phyloP scores from a whole-genome alignment of 2,888 invertebrate genomes.

The Baronia brevicornis region DNA sequence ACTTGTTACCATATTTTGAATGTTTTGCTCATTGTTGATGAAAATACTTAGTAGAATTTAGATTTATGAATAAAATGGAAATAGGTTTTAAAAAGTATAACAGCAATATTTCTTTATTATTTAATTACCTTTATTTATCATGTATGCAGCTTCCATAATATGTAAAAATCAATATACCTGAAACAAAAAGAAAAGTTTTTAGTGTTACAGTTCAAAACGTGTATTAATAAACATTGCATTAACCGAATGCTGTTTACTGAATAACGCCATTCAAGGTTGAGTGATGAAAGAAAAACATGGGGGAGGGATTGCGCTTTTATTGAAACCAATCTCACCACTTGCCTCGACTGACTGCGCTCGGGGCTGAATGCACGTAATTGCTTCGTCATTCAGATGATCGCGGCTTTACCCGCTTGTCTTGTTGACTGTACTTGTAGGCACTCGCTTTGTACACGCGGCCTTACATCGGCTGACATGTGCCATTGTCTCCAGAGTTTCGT shows the following conservation, averaged over 20 bases:
- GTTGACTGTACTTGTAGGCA: conserved; percentile 56
- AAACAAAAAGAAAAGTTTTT: conserved; percentile 33
- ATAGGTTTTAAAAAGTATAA: too few species aligned
- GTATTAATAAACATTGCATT: conserved; percentile 24
- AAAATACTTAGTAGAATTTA: too few species aligned
- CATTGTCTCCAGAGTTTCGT: conserved; percentile 48
- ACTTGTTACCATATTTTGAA: too few species aligned
- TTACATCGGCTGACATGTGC: conserved; percentile 54
- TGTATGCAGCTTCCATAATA: too few species aligned
- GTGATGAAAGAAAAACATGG: conserved; percentile 73
- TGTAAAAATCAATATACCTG: conserved; percentile 31
- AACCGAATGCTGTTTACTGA: conserved; percentile 33
- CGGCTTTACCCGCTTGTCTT: conserved; percentile 61
- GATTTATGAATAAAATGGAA: too few species aligned
- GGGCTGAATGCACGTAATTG: conserved; percentile 69
- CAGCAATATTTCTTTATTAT: too few species aligned
- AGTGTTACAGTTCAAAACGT: conserved; percentile 19
- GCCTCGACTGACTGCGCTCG: conserved; percentile 60
- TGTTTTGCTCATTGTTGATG: too few species aligned
- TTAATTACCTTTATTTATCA: too few species aligned
- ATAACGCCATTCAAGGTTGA: conserved; percentile 62
- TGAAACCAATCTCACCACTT: conserved; percentile 73
- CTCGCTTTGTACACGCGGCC: conserved; percentile 57
- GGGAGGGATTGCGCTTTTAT: conserved; percentile 70
- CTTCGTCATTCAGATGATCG: conserved; percentile 71